Conservation (phyloP, 2,113 vertebrate species). For the Lamprologus lemairii region DNA sequence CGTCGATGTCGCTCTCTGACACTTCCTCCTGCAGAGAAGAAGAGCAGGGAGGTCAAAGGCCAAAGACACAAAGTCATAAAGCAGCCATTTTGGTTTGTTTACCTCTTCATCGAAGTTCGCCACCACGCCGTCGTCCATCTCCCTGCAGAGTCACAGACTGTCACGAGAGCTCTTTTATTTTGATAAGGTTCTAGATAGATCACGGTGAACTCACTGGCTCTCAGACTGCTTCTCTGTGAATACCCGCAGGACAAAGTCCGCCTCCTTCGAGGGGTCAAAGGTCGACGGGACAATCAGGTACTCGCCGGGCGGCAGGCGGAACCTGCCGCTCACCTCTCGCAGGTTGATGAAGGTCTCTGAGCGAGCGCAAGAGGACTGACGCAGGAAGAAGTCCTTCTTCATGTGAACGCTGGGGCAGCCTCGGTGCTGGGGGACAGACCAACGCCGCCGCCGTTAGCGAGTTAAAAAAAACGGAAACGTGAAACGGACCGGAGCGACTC, state of each 20-base stretch:
- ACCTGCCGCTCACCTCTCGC: conserved; percentile 79
- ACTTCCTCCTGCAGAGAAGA: conserved; percentile 71
- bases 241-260: conserved; percentile 83
- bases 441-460: accelerated
- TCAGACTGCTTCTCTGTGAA: conserved; percentile 85
- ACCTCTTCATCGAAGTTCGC: conserved; percentile 79
- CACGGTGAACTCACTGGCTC: conserved; percentile 63
- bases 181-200: neutral
- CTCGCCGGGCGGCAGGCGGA: conserved; percentile 81
- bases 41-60: neutral
- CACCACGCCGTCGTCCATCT: conserved; percentile 77
- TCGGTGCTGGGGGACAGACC: conserved; percentile 55
- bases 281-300: conserved; percentile 88
- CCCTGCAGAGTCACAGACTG: conserved; percentile 25
- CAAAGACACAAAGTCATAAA: neutral
- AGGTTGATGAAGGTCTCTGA: conserved; percentile 89
- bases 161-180: neutral
- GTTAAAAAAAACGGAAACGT: neutral
- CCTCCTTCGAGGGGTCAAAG: conserved; percentile 80
- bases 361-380: conserved; percentile 72
- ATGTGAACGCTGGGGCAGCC: conserved; percentile 72
- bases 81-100: neutral
- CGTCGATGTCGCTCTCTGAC: conserved; percentile 72
- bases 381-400: conserved; percentile 88
- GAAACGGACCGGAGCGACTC: neutral